Percentiles rank a stretch among this genome's conserved stretches.
Evolutionary conservation across 2,888 invertebrate genomes (phyloP).

Genomic region (Sminthurinus aureus): DNA sequence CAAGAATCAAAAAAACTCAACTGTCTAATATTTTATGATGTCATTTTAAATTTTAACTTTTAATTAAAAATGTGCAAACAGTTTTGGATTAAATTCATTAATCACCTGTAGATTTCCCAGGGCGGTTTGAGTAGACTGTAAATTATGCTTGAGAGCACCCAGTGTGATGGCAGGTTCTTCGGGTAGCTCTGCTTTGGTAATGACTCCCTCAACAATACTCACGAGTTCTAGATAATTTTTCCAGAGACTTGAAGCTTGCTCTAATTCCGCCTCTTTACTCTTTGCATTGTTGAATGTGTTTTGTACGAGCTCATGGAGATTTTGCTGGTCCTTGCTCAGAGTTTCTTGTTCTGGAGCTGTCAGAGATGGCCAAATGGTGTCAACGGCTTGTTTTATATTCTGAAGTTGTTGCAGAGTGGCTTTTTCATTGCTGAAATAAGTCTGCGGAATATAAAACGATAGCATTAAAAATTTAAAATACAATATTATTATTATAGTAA

Average conservation of each 20-base stretch:
- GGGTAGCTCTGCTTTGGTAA: constrained; percentile 77
- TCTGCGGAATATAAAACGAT: constrained; percentile 63
- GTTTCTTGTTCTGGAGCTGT: constrained; percentile 83
- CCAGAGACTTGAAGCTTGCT: constrained; percentile 85
- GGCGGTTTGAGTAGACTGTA: constrained; percentile 82
- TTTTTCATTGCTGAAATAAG: constrained; percentile 81
- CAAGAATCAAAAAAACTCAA: too few species aligned
- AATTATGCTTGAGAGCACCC: constrained; percentile 81
- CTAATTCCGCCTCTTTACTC: constrained; percentile 76
- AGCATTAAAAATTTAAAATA: too few species aligned
- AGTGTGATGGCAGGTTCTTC: constrained; percentile 82
- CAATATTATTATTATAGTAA: too few species aligned
- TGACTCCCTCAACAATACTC: constrained; percentile 78
- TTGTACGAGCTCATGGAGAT: constrained; percentile 80
- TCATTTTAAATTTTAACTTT: background rate
- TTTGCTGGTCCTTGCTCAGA: constrained; percentile 80
- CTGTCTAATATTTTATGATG: background rate
- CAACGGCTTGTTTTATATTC: constrained; percentile 82
- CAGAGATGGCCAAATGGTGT: constrained; percentile 87
- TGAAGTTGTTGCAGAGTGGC: constrained; percentile 81
- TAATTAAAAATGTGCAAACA: background rate
- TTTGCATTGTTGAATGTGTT: constrained; percentile 85
- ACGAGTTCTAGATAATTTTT: constrained; percentile 81
- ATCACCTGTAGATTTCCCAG: constrained; percentile 67
- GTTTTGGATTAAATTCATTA: constrained; percentile 17